Evolutionary conservation across 2,888 invertebrate species (phyloP).

Genomic region (Fabriciana adippe): DNA sequence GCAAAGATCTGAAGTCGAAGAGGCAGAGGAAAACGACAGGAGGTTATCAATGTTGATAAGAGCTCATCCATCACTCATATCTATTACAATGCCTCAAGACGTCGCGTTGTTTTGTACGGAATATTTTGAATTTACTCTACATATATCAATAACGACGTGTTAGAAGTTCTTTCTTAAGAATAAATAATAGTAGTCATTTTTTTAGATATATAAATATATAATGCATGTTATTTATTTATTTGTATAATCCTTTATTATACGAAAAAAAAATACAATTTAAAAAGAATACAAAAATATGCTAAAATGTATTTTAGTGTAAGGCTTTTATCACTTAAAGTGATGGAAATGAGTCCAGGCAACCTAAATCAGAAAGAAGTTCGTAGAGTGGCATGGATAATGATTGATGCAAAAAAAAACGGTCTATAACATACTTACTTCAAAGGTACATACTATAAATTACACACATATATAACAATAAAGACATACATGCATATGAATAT

Average conservation of each 20-base stretch:
- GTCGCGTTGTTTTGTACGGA: conserved; percentile 50
- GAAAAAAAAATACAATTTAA: too few species aligned
- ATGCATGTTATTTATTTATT: not conserved
- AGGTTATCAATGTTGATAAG: conserved; percentile 78
- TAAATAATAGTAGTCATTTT: not conserved
- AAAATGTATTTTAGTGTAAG: too few species aligned
- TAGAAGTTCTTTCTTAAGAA: not conserved
- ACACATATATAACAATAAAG: too few species aligned
- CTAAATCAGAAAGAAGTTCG: too few species aligned
- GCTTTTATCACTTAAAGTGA: too few species aligned
- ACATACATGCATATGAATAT: too few species aligned
- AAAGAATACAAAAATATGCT: not conserved
- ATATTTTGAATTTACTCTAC: conserved; percentile 56
- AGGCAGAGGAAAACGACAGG: conserved; percentile 54
- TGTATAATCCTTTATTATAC: too few species aligned
- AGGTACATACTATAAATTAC: too few species aligned
- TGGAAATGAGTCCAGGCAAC: too few species aligned
- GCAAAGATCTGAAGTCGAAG: conserved; percentile 39
- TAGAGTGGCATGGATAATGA: too few species aligned
- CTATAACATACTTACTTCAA: too few species aligned
- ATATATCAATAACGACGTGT: conserved; percentile 23
- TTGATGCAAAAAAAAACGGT: too few species aligned
- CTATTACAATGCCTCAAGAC: conserved; percentile 44
- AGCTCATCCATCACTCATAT: conserved; percentile 71
- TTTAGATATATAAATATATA: not conserved